A percentile compares a stretch with the other conserved stretches of the same genome.
phyloP scores from a whole-genome alignment of 2,797 vertebrate genomes.

The Amphiprion clarkii region DNA sequence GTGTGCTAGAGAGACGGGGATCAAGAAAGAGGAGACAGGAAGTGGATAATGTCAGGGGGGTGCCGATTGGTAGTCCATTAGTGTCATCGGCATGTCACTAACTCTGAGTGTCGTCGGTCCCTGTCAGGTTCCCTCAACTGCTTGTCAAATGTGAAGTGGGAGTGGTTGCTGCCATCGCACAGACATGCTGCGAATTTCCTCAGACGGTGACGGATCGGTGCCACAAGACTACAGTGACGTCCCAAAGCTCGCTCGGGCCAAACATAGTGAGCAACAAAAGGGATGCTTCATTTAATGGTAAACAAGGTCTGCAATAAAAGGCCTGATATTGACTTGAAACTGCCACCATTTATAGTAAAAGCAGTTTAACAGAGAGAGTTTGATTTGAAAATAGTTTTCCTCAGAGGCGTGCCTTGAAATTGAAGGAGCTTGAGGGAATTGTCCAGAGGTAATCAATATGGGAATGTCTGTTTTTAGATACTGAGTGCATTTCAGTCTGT shows the following conservation, averaged over 20 bases:
- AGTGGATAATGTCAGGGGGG: conserved; percentile 60
- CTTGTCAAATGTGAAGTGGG: conserved; percentile 63
- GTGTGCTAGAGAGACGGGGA: conserved; percentile 23
- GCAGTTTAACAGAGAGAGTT: conserved; percentile 44
- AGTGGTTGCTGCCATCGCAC: conserved; percentile 65
- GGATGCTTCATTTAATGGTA: conserved; percentile 4
- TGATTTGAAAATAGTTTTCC: conserved; percentile 62
- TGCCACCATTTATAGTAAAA: conserved; percentile 6
- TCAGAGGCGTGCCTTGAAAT: conserved; percentile 44
- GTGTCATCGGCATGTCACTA: conserved; percentile 72
- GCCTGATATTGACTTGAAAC: conserved; percentile 19
- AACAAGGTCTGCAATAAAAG: conserved; percentile 23
- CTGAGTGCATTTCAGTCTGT: conserved; percentile 59
- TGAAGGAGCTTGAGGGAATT: conserved; percentile 54
- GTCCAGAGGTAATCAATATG: conserved; percentile 71
- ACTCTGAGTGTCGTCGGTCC: conserved; percentile 64
- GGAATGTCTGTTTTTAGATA: conserved; percentile 69
- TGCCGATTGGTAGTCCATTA: conserved; percentile 72
- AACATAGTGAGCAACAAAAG: conserved; percentile 9
- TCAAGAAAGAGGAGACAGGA: conserved; percentile 40
- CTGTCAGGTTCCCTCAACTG: conserved; percentile 59
- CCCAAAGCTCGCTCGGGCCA: conserved; percentile 19
- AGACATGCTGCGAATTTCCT: conserved; percentile 29
- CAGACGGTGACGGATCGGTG: conserved; percentile 43
- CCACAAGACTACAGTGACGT: conserved; percentile 22